Conservation (phyloP, 2,113 vertebrate genomes). For the Oncorhynchus nerka region DNA sequence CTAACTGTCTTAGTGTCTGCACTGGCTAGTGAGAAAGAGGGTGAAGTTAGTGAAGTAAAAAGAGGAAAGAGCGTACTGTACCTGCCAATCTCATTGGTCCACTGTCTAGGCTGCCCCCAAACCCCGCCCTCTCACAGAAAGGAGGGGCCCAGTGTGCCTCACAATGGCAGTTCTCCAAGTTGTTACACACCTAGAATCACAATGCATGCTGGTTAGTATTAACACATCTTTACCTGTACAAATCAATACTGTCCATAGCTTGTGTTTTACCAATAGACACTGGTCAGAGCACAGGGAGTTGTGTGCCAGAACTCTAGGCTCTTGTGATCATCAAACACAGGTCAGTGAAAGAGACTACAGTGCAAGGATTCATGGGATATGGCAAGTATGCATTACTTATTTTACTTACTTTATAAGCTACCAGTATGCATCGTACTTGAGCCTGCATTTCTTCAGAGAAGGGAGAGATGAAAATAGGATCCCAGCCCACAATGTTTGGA, state of each 20-base stretch:
- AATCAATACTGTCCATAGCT: no score
- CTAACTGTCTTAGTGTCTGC: no score
- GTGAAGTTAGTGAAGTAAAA: no score
- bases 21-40: no score
- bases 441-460: neutral
- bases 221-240: neutral
- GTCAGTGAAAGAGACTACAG: no score
- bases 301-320: no score
- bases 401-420: no score
- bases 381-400: no score
- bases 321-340: neutral
- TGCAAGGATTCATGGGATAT: no score
- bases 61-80: conserved; percentile 45
- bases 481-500: neutral
- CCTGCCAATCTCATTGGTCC: conserved; percentile 88
- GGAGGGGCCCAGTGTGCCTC: conserved; percentile 94
- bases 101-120: conserved; percentile 93
- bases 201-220: neutral
- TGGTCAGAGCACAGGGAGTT: no score
- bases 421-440: neutral
- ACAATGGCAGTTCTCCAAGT: conserved; percentile 95
- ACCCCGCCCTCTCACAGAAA: conserved; percentile 84
- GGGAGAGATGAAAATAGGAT: neutral
- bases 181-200: conserved; percentile 90
- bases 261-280: no score